Base-by-base conservation (phyloP, 1,140 invertebrate genomes). In the Penaeus indicus region DNA sequence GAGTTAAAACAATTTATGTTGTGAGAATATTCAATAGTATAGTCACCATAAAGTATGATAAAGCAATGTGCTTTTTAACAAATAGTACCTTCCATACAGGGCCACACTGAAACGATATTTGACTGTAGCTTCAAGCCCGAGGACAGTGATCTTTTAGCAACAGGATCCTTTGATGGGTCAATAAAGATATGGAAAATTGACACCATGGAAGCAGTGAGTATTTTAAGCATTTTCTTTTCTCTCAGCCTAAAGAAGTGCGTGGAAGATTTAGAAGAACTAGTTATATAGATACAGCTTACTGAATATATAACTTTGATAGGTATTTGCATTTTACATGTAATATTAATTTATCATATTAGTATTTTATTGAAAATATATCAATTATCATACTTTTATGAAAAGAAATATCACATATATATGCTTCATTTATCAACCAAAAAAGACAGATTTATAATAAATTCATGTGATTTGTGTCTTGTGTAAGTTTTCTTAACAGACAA, bases 71-170 rank as follows among this genome's bases (percentile, higher is more conserved):
- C 42, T 42, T 78, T 22, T 21, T 38, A 78, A 47, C 27, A 27
- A 21, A 8, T 22, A 38, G 21, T 78, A 32, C 75, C n/a, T 22
- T 78, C 18, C 77, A 78, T n/a, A 38, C 81, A 94, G 93, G 93
- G 93, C 82, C 94, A 94, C 90, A 92, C 93, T 27, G 94, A 94
- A 91, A 94, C 94, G 5, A 93, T 94, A 85, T 94, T 94, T 93
- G 94, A 94, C 90, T 94, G 93, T 88, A 93, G 93, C 87, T 94
- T 94, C 90, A 92, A 92, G 38, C 93, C 93, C 32, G 92, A 93
- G 85, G 92, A 94, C 91, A 89, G 91, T 81, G 92, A 93, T 86
- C 86, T 93, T 3, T 90, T 94, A 83, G 94, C 94, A 19, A 94
- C 94, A 60, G 92, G 92, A n/a, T 94, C 93, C 89, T 94, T 93